phyloP scores from a whole-genome alignment of 2,797 vertebrate genomes.

The Ctenopoma kingsleyae region DNA sequence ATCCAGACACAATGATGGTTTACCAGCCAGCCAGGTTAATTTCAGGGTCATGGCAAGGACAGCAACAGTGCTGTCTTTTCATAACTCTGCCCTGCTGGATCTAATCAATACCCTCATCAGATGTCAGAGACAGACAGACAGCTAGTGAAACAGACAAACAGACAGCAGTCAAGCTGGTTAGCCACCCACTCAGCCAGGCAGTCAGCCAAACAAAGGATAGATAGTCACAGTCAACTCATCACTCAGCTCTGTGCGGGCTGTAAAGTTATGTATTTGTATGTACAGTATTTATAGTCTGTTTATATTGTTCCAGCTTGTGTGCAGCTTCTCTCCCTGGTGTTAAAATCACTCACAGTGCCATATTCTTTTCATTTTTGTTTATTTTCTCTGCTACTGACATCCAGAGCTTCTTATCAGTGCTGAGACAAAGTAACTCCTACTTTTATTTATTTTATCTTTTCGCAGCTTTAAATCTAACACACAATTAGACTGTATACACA shows the following conservation, averaged over 20 bases:
- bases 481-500: background rate
- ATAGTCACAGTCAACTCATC: conserved; percentile 57
- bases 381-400: conserved; percentile 34
- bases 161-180: conserved; percentile 54
- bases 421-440: background rate
- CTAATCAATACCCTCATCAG: conserved; percentile 65
- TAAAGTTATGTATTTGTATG: conserved; percentile 50
- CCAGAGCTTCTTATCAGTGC: conserved; percentile 37
- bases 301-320: conserved; percentile 39
- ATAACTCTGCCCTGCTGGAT: conserved; percentile 43
- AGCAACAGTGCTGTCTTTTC: conserved; percentile 41
- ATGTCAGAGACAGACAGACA: conserved; percentile 46
- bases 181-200: conserved; percentile 70
- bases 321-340: conserved; percentile 27
- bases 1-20: conserved; percentile 31
- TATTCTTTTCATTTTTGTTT: conserved; percentile 41
- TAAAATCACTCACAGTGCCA: conserved; percentile 32
- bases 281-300: conserved; percentile 70
- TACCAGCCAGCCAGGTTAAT: conserved; percentile 39
- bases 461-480: background rate
- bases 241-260: conserved; percentile 42
- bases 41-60: conserved; percentile 63
- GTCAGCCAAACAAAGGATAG: conserved; percentile 56
- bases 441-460: background rate
- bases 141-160: conserved; percentile 44